Base-by-base conservation (phyloP, 2,797 vertebrate genomes). In the Onychomys torridus region DNA sequence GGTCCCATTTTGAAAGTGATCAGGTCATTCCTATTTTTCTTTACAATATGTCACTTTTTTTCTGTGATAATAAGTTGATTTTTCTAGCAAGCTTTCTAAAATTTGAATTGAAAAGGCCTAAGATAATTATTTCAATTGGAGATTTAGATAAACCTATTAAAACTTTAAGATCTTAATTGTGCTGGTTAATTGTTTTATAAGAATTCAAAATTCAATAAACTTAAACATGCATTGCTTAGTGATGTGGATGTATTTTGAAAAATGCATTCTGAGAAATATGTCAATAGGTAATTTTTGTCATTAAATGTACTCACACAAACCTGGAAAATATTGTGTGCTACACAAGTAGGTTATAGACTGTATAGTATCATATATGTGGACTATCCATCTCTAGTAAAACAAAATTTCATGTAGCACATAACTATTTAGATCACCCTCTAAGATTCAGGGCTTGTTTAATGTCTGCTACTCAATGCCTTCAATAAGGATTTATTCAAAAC, bases 171-270 rank as follows among this genome's bases (percentile, higher is more conserved):
- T 65, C 23, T 93, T 96, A 90, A 90, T 77, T 93, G 14, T 67
- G 67, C n/a, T 95, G 37, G 11, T 86, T 43, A 69, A 37, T 81
- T n/a, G 9, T 81, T 92, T 94, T 88, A 65, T 49, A 46, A 95
- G 11, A 91, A 67, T 94, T 95, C 65, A 93, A 81, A 81, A 90
- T 63, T 73, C n/a, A 73, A 40, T 90, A 84, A 88, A 63, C 21
- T n/a, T 23, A 55, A 23, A 5, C 32, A 23, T 32, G 12, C 9
- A 3, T 82, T 73, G 2, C 21, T 91, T 55, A 73, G 23, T 34
- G 23, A 67, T 2, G 2, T 40, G 11, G 7, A 67, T 75, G 25
- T 6, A 23, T 63, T 49, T 52, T 81, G 32, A 67, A 27, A 79
- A 81, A 79, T 49, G 6, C 13, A 25, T 46, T 59, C 27, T 71